Evolutionary conservation across 2,113 vertebrate species (phyloP), one percentile per base, ranked within the genome.

Genomic region (Tringa solitaria): DNA sequence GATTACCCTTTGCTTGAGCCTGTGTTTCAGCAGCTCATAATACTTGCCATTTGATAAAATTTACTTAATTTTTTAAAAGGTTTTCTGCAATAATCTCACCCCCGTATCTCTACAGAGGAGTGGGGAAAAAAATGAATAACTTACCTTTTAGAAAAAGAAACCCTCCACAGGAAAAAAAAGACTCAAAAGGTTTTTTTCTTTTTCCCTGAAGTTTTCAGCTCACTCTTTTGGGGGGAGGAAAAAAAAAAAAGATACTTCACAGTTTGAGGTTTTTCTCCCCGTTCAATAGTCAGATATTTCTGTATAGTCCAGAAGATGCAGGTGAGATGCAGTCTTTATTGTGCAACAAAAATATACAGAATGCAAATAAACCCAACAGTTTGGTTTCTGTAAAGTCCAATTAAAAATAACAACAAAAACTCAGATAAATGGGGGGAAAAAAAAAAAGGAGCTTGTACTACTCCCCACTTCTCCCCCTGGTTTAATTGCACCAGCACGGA

Each of bases 121-220:
- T 17, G 70, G 32, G 67, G 43, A 14, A 27, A 82, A 92, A 94
- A 83, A 87, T 87, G 60, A 95, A 93, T 89, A 97, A 97, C 98
- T 98, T 98, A 99, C 98, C 98, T 98, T 98, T 97, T 93, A 91
- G 96, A 87, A 97, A 97, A 98, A 97, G 87, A 97, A 98, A 95
- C 88, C 68, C 89, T 97, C 94, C 96, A 96, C 94, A 94, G 96
- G 96, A 97, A 98, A 95, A 94, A 90, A 67, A 35, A 30, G 1
- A n/a, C 39, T 88, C 39, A 61, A 95, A 51, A 95, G 90, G 84
- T 95, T 84, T 93, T 93, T 93, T 74, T 28, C 16, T 43, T 84
- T 91, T 89, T 46, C 39, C 48, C 79, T 92, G 96, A 98, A 98
- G 96, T 98, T 98, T 95, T 96, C 96, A 94, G 97, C 94, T 96